Evolutionary conservation across 1,140 invertebrate species (phyloP).

Genomic region (Monomorium pharaonis): DNA sequence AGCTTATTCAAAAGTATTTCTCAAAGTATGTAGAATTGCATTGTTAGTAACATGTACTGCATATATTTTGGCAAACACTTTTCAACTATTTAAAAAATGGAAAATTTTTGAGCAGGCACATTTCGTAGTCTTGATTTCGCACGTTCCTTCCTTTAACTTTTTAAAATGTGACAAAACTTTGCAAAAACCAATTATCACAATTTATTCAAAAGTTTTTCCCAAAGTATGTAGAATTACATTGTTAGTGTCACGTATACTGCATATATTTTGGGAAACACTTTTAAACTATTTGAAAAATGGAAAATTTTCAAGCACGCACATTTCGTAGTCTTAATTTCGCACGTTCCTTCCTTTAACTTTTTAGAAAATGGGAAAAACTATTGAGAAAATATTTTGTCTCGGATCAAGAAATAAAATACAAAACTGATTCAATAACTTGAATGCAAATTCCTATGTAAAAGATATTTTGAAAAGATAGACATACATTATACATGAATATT

Average conservation of each 20-base stretch:
- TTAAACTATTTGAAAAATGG: background rate
- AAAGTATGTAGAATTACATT: no score
- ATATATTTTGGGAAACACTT: background rate
- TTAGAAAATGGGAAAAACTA: background rate
- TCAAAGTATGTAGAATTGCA: no score
- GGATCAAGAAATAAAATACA: background rate
- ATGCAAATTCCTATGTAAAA: background rate
- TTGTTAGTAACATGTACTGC: no score
- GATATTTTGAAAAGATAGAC: background rate
- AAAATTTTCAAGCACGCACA: background rate
- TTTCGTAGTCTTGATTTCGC: background rate
- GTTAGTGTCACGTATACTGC: no score
- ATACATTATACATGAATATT: background rate
- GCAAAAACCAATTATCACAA: no score
- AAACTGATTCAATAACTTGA: background rate
- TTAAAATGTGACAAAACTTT: background rate
- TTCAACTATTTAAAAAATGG: background rate
- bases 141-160: background rate
- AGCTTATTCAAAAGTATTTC: no score
- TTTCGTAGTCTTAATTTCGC: background rate
- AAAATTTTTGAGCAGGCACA: background rate
- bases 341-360: background rate
- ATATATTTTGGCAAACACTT: background rate
- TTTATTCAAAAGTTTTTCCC: no score
- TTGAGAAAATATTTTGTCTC: background rate